phyloP scores from a whole-genome alignment of 1,140 invertebrate genomes.

The Drosophila ficusphila region DNA sequence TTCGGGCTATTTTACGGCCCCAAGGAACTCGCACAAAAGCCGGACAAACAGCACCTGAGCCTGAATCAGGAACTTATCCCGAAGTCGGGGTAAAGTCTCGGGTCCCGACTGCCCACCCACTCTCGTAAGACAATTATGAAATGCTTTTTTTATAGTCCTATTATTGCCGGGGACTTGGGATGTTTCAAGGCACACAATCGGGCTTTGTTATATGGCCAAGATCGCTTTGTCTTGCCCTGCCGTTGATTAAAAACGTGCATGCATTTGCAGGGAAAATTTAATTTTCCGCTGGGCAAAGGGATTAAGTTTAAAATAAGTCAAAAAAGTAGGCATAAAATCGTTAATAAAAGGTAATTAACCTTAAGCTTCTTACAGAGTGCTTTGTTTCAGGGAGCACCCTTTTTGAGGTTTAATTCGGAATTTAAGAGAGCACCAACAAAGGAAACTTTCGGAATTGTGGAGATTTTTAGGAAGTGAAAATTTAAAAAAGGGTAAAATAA shows the following conservation, averaged over 20 bases:
- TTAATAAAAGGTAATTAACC: neutral
- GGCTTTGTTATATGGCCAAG: conserved; percentile 53
- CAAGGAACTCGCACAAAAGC: conserved; percentile 54
- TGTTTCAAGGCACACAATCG: conserved; percentile 9
- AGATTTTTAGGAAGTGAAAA: no score
- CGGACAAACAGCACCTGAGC: conserved; percentile 47
- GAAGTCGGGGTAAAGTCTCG: conserved; percentile 1
- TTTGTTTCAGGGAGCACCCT: neutral
- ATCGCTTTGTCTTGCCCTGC: conserved; percentile 38
- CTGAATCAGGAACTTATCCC: conserved; percentile 3
- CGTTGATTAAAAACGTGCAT: conserved; percentile 47
- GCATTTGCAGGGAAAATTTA: neutral
- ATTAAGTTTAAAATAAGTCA: conserved; percentile 4
- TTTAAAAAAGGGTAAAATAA: no score
- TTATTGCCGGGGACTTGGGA: conserved; percentile 49
- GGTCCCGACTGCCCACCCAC: conserved; percentile 17
- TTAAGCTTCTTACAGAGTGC: conserved; percentile 3
- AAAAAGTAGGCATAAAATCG: neutral
- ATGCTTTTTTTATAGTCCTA: conserved; percentile 76
- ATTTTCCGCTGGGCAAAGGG: conserved; percentile 1
- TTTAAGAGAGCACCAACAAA: no score
- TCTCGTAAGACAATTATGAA: conserved; percentile 76
- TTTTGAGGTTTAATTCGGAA: no score
- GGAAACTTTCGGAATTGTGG: no score
- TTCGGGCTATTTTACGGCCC: conserved; percentile 64